Evolutionary conservation across 35 echinoderm and acorn worm genomes (phyloP).

Genomic region (Anneissia japonica): DNA sequence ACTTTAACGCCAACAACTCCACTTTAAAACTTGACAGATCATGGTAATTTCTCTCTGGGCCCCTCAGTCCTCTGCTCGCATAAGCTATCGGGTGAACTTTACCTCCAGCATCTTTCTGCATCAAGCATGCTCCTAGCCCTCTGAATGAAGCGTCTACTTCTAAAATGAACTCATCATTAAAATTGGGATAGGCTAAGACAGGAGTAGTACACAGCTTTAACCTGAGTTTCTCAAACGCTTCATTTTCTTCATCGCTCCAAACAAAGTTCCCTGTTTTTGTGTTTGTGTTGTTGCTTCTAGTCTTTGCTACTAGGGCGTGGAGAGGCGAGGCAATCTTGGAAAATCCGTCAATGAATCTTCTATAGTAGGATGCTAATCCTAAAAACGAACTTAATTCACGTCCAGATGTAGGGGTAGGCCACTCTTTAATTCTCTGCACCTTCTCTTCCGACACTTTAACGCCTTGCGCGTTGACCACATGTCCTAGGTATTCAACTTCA

Average conservation of each 20-base stretch:
- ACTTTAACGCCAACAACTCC: constrained; percentile 49
- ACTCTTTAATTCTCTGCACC: neutral
- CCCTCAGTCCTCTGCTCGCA: constrained; percentile 25
- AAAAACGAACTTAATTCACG: constrained; percentile 6
- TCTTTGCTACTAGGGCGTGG: neutral
- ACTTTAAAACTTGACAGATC: too few species aligned
- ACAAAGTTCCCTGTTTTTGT: too few species aligned
- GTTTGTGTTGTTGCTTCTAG: too few species aligned
- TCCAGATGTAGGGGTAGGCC: neutral
- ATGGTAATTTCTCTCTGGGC: too few species aligned
- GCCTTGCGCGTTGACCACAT: constrained; percentile 12
- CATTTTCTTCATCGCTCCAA: constrained; percentile 19
- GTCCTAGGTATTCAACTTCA: constrained; percentile 12
- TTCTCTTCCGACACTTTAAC: neutral
- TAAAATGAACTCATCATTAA: constrained; percentile 15
- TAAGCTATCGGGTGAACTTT: constrained; percentile 10
- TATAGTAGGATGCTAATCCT: constrained; percentile 27
- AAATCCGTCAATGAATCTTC: constrained; percentile 9
- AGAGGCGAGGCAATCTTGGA: neutral
- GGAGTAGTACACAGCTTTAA: neutral
- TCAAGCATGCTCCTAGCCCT: constrained; percentile 17
- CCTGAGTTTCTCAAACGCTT: constrained; percentile 10
- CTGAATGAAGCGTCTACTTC: neutral
- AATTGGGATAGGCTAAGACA: neutral
- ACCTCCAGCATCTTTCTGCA: constrained; percentile 8